Base-by-base conservation (phyloP, 2,113 vertebrate genomes). In the Ptilonorhynchus violaceus region DNA sequence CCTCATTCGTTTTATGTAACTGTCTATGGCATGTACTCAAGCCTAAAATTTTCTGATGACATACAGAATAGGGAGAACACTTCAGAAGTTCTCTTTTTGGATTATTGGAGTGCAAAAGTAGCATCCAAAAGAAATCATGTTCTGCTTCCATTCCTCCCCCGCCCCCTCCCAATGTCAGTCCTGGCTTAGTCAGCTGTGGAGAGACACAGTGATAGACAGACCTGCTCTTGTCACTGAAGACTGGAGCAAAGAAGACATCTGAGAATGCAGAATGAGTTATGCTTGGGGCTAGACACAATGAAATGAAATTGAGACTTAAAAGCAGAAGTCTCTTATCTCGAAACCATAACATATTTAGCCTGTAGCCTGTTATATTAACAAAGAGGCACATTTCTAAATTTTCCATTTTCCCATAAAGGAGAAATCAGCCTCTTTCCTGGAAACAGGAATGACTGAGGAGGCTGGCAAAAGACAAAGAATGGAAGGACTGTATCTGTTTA, bases 301-400 rank as follows among this genome's bases (percentile, higher is more conserved):
- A 76, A 92, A 73, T 88, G 33, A 88, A 92, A 86, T 80, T 89
- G 47, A 86, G 33, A 64, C 83, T 78, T 86, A 42, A 88, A 92
- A 78, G 79, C 42, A 44, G 55, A 92, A 67, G 41, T 49, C 73
- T 83, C 74, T 88, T 96, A 60, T 81, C 83, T 83, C 53, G 33
- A 56, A 93, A 74, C 44, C 22, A 11, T 35, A 89, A 79, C 62
- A 23, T 63, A 67, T 60, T 94, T 92, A 78, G n/a, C 56, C 59
- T 49, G 37, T 76, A 73, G 53, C 58, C 39, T 78, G 55, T 50
- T 86, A 31, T 4, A 37, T 83, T 94, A 94, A 70, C 3, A 24
- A 94, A 82, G 62, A 88, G 74, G 10, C 30, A 67, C 30, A 27
- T 63, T 68, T 52, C 72, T 86, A 72, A 92, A 92, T 42, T 42